A percentile compares a stretch with the other conserved stretches of the same genome.
Conservation (phyloP, 2,888 invertebrate genomes). For the Congeria kusceri region DNA sequence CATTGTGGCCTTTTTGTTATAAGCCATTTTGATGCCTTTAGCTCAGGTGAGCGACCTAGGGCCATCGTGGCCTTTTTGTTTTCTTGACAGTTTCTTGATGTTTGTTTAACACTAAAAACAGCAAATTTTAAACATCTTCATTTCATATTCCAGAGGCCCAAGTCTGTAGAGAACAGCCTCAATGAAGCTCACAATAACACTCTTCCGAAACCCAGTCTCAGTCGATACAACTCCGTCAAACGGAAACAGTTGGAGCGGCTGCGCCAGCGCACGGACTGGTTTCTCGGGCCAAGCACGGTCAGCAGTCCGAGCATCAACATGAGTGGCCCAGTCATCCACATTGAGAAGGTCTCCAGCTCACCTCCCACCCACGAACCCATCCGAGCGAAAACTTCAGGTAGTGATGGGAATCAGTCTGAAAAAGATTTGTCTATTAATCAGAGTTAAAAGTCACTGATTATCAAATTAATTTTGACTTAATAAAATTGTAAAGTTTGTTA, state of each 20-base stretch:
- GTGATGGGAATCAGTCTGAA: no score
- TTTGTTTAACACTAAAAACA: no score
- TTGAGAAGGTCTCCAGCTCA: constrained; percentile 15
- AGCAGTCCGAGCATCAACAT: constrained; percentile 57
- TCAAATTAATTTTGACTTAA: no score
- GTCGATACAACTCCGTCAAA: constrained; percentile 84
- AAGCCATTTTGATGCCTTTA: no score
- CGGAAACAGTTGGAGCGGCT: constrained; percentile 96
- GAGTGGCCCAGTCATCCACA: constrained; percentile 40
- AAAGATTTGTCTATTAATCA: no score
- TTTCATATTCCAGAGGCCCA: constrained; percentile 75
- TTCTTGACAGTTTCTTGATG: no score
- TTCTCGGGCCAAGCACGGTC: constrained; percentile 87
- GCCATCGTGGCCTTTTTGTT: no score
- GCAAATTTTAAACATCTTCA: no score
- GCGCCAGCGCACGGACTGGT: constrained; percentile 99
- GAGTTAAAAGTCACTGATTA: no score
- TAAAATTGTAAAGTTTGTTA: no score
- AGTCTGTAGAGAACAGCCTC: constrained; percentile 80
- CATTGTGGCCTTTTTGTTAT: no score
- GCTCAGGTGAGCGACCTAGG: no score
- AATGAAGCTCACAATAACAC: constrained; percentile 74
- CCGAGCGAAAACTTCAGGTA: constrained; percentile 64
- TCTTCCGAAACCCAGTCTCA: constrained; percentile 79
- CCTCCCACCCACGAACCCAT: constrained; percentile 56